Percentiles rank a stretch among this genome's conserved stretches.
Evolutionary conservation across 2,113 vertebrate genomes (phyloP).

Genomic region (Anoura caudifer): DNA sequence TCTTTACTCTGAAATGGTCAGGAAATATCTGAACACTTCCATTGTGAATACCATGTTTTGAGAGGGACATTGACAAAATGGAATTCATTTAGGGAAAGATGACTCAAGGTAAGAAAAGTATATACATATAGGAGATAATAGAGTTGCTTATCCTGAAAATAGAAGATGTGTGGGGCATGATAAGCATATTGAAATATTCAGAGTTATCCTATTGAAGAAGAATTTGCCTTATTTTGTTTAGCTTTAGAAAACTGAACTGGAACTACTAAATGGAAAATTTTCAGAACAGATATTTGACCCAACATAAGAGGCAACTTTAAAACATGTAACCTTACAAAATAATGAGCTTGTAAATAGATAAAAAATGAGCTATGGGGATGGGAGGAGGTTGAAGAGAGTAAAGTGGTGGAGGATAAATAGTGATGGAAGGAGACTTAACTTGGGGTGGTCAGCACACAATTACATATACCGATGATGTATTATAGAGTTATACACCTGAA

Average conservation of each 20-base stretch:
- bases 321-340: neutral
- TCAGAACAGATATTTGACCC: slow-evolving; percentile 9
- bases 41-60: neutral
- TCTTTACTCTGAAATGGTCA: neutral
- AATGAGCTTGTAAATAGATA: neutral
- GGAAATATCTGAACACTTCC: neutral
- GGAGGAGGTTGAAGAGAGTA: neutral
- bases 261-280: neutral
- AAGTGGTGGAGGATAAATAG: neutral
- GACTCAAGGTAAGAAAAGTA: neutral
- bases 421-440: neutral
- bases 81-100: neutral
- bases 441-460: neutral
- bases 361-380: neutral
- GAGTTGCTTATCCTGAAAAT: neutral
- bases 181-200: neutral
- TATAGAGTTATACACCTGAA: neutral
- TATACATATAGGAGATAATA: neutral
- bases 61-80: neutral
- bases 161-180: neutral
- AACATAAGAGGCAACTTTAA: neutral
- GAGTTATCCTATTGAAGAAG: neutral
- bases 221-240: neutral
- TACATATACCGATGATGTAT: neutral
- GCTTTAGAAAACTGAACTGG: neutral